Conservation (phyloP, 2,888 invertebrate genomes). For the Drosophila fulvimacula region DNA sequence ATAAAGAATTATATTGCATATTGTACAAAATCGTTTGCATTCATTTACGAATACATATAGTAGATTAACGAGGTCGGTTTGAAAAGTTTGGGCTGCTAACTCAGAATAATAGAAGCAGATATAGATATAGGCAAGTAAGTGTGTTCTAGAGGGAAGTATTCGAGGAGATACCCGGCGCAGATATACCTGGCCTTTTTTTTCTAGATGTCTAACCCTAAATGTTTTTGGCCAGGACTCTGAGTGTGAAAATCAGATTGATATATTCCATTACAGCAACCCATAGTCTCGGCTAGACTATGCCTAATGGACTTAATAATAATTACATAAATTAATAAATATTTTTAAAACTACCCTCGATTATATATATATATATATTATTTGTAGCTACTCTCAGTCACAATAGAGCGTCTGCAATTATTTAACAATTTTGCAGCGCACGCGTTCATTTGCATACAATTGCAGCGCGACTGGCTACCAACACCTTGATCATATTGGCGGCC, state of each 20-base stretch:
- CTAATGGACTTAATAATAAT: no score
- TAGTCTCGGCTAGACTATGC: no score
- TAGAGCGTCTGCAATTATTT: slow-evolving; percentile 53
- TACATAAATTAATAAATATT: no score
- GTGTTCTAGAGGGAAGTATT: not conserved
- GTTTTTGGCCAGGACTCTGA: no score
- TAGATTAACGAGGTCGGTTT: not conserved
- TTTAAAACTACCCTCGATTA: not conserved
- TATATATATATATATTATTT: slow-evolving; percentile 1
- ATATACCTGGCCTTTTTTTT: no score
- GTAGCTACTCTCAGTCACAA: slow-evolving; percentile 1
- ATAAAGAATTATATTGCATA: slow-evolving; percentile 81
- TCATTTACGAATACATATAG: slow-evolving; percentile 8
- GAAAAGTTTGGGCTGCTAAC: not conserved
- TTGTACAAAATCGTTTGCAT: slow-evolving; percentile 58
- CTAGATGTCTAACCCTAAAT: no score
- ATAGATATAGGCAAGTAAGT: not conserved
- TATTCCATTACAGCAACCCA: no score
- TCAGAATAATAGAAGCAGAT: no score
- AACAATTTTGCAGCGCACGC: slow-evolving; percentile 75
- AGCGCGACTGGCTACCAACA: slow-evolving; percentile 37
- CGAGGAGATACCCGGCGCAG: not conserved
- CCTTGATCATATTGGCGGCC: slow-evolving; percentile 44
- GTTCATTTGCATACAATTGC: slow-evolving; percentile 78
- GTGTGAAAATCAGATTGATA: no score